Evolutionary conservation across 2,888 invertebrate genomes (phyloP).

Genomic region (Polyploca ridens): DNA sequence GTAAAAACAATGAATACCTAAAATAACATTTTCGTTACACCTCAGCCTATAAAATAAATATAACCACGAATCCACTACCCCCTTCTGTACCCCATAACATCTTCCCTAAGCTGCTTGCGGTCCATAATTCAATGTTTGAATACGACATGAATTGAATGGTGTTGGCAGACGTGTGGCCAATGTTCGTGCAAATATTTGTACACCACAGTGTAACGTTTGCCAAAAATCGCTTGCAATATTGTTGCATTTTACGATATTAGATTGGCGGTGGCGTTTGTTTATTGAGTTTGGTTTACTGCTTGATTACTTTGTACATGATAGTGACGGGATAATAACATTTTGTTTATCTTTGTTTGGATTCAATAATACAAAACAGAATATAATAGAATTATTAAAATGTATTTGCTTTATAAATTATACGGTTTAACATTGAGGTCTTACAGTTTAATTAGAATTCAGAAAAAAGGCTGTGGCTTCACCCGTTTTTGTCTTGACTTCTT

Average conservation of each 20-base stretch:
- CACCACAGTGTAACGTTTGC: neutral
- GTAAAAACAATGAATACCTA: too few relatives aligned
- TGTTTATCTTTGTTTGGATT: too few relatives aligned
- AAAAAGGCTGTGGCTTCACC: too few relatives aligned
- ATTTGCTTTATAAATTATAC: too few relatives aligned
- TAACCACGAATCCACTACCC: conserved; percentile 4
- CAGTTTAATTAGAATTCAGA: too few relatives aligned
- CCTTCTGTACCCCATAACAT: conserved; percentile 9
- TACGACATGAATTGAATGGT: conserved; percentile 15
- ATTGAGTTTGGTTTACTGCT: neutral
- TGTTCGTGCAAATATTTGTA: conserved; percentile 14
- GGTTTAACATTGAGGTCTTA: too few relatives aligned
- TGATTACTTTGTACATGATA: too few relatives aligned
- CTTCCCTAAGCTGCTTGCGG: conserved; percentile 23
- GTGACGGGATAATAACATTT: too few relatives aligned
- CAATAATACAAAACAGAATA: too few relatives aligned
- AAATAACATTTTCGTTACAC: neutral
- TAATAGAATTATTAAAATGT: too few relatives aligned
- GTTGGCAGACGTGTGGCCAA: conserved; percentile 14
- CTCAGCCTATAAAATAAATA: neutral
- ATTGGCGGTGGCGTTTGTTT: neutral
- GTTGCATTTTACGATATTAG: conserved; percentile 13
- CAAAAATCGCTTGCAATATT: conserved; percentile 14
- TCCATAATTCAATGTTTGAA: conserved; percentile 23
- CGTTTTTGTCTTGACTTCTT: too few relatives aligned